Conservation (phyloP, 2,888 invertebrate species). For the Aleiodes testaceus region DNA sequence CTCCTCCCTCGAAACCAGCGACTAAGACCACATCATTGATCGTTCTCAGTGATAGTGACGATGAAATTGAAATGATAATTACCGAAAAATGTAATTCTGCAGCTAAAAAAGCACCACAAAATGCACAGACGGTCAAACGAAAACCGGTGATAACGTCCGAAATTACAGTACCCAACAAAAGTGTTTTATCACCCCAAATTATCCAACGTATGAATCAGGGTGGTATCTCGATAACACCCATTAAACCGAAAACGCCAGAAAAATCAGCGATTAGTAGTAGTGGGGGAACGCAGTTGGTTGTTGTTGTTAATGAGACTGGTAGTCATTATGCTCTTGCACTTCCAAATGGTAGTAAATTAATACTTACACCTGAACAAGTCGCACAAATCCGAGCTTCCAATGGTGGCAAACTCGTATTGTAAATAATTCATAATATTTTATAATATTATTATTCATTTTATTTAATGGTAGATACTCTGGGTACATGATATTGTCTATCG, state of each 20-base stretch:
- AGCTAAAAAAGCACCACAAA: conserved; percentile 37
- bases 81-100: conserved; percentile 53
- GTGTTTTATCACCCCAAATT: conserved; percentile 63
- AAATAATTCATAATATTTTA: conserved; percentile 44
- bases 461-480: background rate
- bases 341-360: conserved; percentile 70
- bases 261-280: conserved; percentile 39
- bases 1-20: conserved; percentile 2
- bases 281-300: conserved; percentile 64
- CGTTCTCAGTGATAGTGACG: conserved; percentile 69
- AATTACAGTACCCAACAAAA: conserved; percentile 45
- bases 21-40: conserved; percentile 66
- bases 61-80: conserved; percentile 70
- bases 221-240: conserved; percentile 68
- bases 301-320: conserved; percentile 70
- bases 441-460: conserved; percentile 2
- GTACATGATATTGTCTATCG: no score
- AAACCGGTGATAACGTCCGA: conserved; percentile 50
- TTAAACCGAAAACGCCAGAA: conserved; percentile 58
- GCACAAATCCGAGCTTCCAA: conserved; percentile 72
- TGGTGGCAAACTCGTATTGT: conserved; percentile 68
- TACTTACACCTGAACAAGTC: conserved; percentile 70
- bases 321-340: conserved; percentile 71
- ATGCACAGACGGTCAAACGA: background rate
- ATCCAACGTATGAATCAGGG: conserved; percentile 69